These are phyloP conservation scores for Oxystoma pomonae DNA, from an alignment of 2,888 invertebrate genomes.

Conservation along the genomic window DNA sequence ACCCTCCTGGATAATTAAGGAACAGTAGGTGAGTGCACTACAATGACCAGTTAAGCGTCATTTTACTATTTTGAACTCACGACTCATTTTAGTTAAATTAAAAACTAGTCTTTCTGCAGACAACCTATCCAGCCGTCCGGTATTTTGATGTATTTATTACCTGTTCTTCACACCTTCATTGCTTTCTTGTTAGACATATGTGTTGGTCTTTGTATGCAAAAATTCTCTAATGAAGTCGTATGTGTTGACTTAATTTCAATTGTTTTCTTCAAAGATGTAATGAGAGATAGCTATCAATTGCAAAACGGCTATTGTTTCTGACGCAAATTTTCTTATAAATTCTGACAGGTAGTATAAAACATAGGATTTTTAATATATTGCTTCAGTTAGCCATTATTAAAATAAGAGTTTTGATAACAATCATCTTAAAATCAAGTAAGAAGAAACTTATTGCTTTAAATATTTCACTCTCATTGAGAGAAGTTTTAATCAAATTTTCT, in stretches of 20 bases:
- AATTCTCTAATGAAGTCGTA: neutral
- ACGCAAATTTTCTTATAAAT: neutral
- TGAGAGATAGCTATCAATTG: neutral
- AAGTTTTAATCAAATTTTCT: too few relatives aligned
- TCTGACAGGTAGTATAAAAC: neutral
- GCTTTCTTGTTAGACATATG: neutral
- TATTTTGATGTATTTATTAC: neutral
- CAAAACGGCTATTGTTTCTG: neutral
- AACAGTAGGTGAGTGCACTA: too few relatives aligned
- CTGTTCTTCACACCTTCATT: neutral
- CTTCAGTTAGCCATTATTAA: neutral
- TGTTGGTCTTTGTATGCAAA: neutral
- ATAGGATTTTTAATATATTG: neutral
- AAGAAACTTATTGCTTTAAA: too few relatives aligned
- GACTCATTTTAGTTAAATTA: too few relatives aligned
- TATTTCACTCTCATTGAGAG: too few relatives aligned
- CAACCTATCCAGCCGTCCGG: neutral
- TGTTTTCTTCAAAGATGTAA: neutral
- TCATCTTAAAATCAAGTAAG: too few relatives aligned
- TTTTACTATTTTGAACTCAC: too few relatives aligned
- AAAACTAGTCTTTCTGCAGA: too few relatives aligned
- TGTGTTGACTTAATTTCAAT: neutral
- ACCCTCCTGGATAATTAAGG: too few relatives aligned
- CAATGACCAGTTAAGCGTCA: too few relatives aligned
- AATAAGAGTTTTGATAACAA: too few relatives aligned